Conservation (phyloP, 1,140 invertebrate species). For the Globodera ellingtonae region DNA sequence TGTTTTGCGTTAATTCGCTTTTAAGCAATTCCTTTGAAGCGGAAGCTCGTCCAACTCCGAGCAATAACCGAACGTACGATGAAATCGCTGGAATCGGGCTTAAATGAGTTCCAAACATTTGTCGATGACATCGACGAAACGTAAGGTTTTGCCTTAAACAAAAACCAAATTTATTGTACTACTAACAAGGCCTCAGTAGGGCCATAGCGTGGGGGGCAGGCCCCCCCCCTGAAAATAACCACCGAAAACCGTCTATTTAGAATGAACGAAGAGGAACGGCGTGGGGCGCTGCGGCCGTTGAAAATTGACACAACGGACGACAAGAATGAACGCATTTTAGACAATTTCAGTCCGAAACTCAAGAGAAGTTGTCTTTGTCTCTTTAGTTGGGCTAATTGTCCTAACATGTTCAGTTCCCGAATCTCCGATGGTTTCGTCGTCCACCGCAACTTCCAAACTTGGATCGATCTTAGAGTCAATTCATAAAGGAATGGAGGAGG, state of each 20-base stretch:
- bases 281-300: not conserved
- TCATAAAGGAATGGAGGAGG: not conserved
- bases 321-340: not conserved
- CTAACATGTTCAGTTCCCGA: not conserved
- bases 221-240: too few species aligned
- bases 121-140: slow-evolving; percentile 30
- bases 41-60: slow-evolving; percentile 32
- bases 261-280: not conserved
- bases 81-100: slow-evolving; percentile 25
- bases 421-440: not conserved
- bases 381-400: too few species aligned
- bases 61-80: slow-evolving; percentile 34
- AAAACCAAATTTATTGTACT: not conserved
- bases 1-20: not conserved
- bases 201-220: too few species aligned
- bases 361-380: not conserved
- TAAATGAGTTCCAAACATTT: slow-evolving; percentile 29
- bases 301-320: not conserved
- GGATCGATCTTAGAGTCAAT: not conserved
- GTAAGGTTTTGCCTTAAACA: slow-evolving; percentile 22
- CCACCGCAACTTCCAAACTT: not conserved
- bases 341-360: not conserved
- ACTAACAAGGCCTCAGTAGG: too few species aligned
- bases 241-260: not conserved
- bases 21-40: slow-evolving; percentile 19